phyloP scores from a whole-genome alignment of 2,113 vertebrate genomes.

The Pholis gunnellus region DNA sequence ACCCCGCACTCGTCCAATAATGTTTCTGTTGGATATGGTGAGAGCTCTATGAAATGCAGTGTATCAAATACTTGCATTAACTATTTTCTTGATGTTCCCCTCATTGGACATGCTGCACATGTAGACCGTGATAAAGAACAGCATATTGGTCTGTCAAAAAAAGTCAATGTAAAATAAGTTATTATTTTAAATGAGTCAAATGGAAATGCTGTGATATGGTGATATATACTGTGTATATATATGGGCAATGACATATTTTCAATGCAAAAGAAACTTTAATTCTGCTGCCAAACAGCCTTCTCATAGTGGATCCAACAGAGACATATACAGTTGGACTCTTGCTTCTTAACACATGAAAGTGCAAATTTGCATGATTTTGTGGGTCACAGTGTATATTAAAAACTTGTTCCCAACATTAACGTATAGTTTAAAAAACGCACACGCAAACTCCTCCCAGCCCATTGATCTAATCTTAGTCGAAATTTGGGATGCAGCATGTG shows the following conservation, averaged over 20 bases:
- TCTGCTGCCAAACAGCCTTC: neutral
- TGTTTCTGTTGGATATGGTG: constrained; percentile 19
- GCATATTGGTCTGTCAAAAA: neutral
- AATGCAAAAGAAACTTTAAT: neutral
- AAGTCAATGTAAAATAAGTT: neutral
- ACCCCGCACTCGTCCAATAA: constrained; percentile 6
- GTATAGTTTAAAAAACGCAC: neutral
- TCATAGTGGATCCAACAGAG: neutral
- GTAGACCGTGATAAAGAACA: constrained; percentile 30
- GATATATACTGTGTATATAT: neutral
- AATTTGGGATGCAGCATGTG: neutral
- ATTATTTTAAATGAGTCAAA: neutral
- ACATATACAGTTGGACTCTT: neutral
- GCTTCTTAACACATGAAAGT: neutral
- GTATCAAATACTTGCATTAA: constrained; percentile 20
- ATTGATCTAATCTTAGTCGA: neutral
- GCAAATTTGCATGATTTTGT: neutral
- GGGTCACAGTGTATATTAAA: neutral
- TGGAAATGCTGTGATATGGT: neutral
- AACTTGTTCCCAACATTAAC: neutral
- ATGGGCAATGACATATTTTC: neutral
- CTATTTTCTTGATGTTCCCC: constrained; percentile 27
- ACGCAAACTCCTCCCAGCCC: neutral
- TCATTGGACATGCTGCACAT: constrained; percentile 37
- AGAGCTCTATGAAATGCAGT: constrained; percentile 5